Percentiles rank a stretch among this genome's conserved stretches.
phyloP scores from a whole-genome alignment of 1,140 invertebrate species.

The Sarcophaga bullata region DNA sequence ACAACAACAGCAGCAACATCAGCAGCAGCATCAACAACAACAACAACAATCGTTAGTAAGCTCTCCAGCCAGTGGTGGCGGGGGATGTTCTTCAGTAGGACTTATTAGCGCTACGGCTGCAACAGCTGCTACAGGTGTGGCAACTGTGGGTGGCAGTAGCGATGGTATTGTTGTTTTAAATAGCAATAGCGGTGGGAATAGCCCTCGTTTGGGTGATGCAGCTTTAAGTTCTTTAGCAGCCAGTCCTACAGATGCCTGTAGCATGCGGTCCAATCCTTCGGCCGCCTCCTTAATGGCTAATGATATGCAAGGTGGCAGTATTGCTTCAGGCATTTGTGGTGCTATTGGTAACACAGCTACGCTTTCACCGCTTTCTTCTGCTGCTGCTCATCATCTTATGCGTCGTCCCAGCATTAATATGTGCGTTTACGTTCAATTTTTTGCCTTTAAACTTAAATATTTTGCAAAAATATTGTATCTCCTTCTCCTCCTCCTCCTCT shows the following conservation, averaged over 20 bases:
- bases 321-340: constrained; percentile 45
- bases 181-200: constrained; percentile 45
- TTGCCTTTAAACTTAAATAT: background rate
- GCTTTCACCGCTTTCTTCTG: constrained; percentile 54
- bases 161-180: constrained; percentile 18
- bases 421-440: constrained; percentile 53
- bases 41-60: constrained; percentile 52
- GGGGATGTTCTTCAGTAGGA: constrained; percentile 4
- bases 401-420: constrained; percentile 64
- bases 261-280: constrained; percentile 64
- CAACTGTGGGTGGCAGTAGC: constrained; percentile 19
- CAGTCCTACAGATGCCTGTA: constrained; percentile 63
- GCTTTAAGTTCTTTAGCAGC: constrained; percentile 61
- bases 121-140: background rate
- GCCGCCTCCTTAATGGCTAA: constrained; percentile 61
- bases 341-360: constrained; percentile 50
- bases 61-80: constrained; percentile 48
- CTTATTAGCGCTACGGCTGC: background rate
- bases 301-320: constrained; percentile 53
- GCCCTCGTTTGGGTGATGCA: constrained; percentile 54
- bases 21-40: constrained; percentile 36
- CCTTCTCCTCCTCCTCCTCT: background rate
- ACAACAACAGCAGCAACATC: constrained; percentile 40
- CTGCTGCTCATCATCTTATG: constrained; percentile 62
- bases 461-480: constrained; percentile 13